These are phyloP conservation scores for Castor canadensis DNA, from an alignment of 2,113 vertebrate species.

Conservation along the genomic window DNA sequence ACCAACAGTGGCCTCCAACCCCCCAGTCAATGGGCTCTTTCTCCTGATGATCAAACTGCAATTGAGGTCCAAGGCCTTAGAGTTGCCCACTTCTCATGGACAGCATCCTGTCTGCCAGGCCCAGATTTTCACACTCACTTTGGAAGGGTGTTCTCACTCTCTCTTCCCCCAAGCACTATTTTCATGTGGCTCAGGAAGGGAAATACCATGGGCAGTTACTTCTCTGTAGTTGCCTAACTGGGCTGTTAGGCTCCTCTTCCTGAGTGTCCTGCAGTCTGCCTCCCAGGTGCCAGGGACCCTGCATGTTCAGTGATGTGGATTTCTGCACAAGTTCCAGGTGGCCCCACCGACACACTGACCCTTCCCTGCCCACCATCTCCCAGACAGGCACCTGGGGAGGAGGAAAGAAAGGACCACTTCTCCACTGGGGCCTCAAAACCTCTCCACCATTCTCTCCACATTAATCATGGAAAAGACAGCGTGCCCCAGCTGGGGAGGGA, in stretches of 20 bases:
- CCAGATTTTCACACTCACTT: conserved; percentile 59
- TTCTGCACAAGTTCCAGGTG: conserved; percentile 41
- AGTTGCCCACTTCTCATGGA: neutral
- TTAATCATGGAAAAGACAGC: conserved; percentile 79
- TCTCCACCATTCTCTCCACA: conserved; percentile 66
- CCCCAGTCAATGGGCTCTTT: neutral
- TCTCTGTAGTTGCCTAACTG: neutral
- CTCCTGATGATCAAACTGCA: neutral
- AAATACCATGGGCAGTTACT: neutral
- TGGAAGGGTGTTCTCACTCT: conserved; percentile 2
- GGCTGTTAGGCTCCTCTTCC: neutral
- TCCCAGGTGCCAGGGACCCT: neutral
- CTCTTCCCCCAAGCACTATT: neutral
- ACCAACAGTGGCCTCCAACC: neutral
- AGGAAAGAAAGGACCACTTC: conserved; percentile 61
- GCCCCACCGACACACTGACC: conserved; percentile 60
- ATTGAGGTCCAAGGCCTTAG: neutral
- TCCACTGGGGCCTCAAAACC: conserved; percentile 19
- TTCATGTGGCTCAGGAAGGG: conserved; percentile 67
- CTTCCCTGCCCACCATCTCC: conserved; percentile 62
- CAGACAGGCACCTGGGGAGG: conserved; percentile 77
- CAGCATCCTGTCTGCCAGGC: conserved; percentile 19
- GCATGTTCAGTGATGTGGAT: conserved; percentile 66
- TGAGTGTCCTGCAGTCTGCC: neutral
- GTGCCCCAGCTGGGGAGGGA: conserved; percentile 37